Conservation (phyloP, 2,888 invertebrate species). For the Heliconius cydno region DNA sequence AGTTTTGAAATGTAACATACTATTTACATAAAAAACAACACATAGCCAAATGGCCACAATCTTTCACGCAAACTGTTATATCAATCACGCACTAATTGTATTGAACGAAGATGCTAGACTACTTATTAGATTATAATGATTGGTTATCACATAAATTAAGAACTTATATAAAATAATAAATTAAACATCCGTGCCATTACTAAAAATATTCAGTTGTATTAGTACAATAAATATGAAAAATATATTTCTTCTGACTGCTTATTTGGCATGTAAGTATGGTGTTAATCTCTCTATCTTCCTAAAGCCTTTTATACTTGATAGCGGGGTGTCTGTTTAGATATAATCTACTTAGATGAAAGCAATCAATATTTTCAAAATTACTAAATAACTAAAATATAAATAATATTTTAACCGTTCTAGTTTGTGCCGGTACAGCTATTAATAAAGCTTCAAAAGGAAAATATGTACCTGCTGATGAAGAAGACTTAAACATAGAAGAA, state of each 20-base stretch:
- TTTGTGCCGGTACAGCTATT: conserved; percentile 4
- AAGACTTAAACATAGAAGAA: not conserved
- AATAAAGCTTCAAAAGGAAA: not conserved
- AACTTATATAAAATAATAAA: conserved; percentile 12
- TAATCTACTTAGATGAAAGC: no score
- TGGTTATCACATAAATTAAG: not conserved
- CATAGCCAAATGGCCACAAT: not conserved
- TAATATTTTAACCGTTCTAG: not conserved
- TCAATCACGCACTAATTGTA: conserved; percentile 5
- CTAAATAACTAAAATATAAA: not conserved
- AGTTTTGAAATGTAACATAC: no score
- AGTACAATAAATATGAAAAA: not conserved
- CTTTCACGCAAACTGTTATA: not conserved
- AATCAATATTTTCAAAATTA: no score
- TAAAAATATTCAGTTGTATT: not conserved
- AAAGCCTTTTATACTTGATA: not conserved
- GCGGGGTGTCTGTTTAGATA: no score
- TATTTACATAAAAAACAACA: not conserved
- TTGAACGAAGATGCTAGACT: not conserved
- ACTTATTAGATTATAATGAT: conserved; percentile 5
- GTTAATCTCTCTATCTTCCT: not conserved
- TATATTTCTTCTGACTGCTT: not conserved
- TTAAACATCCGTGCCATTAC: not conserved
- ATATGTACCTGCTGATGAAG: not conserved
- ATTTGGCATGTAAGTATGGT: not conserved